These are phyloP conservation scores for Hafferia zeledoni DNA, from an alignment of 2,797 vertebrate species.

Conservation along the genomic window DNA sequence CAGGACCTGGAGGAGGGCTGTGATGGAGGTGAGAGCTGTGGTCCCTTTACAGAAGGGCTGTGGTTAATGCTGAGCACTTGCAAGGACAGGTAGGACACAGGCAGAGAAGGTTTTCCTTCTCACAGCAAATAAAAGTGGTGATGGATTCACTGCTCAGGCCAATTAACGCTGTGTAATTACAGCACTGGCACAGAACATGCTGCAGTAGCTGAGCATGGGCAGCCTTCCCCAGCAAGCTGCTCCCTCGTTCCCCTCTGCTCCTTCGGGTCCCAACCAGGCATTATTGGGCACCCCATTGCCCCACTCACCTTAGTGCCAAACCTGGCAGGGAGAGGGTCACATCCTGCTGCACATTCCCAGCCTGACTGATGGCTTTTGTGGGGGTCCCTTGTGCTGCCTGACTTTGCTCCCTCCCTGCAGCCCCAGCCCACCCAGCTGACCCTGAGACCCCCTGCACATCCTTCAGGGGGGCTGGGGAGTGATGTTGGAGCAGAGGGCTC, in stretches of 20 bases:
- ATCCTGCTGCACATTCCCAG: not conserved
- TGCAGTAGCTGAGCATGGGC: rapidly evolving
- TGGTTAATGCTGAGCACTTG: not conserved
- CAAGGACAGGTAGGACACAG: not conserved
- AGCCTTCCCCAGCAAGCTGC: not conserved
- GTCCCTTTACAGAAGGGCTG: not conserved
- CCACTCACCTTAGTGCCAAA: not conserved
- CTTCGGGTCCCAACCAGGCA: rapidly evolving
- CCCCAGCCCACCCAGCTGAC: not conserved
- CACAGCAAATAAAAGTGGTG: not conserved
- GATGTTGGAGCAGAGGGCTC: not conserved
- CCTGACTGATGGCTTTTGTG: not conserved
- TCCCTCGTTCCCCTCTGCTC: not conserved
- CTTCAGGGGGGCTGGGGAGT: not conserved
- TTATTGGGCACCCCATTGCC: not conserved
- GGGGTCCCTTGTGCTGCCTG: not conserved
- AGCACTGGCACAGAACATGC: not conserved
- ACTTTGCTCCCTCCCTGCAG: not conserved
- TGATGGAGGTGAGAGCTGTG: not conserved
- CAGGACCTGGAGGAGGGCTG: rapidly evolving
- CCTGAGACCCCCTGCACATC: rapidly evolving
- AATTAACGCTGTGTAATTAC: not conserved
- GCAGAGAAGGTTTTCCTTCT: not conserved
- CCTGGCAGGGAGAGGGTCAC: not conserved
- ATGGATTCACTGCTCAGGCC: not conserved